Conservation (phyloP, 1,140 invertebrate genomes). For the Tenebrio molitor region DNA sequence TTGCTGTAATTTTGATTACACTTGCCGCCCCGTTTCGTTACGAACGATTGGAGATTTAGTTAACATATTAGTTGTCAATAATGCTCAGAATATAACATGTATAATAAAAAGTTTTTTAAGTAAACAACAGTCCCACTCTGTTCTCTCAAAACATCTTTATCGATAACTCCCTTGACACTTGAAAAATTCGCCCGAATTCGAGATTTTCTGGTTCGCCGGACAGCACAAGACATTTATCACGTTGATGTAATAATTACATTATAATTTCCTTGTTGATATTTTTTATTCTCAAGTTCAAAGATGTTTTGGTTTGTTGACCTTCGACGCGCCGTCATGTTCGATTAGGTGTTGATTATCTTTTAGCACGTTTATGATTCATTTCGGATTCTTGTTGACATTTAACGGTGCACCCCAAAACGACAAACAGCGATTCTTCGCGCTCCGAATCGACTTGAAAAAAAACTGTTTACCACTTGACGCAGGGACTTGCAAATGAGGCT, state of each 20-base stretch:
- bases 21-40: slow-evolving; percentile 11
- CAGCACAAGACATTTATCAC: slow-evolving; percentile 9
- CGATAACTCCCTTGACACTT: too few species aligned
- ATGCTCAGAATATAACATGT: slow-evolving; percentile 42
- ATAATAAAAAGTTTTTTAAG: slow-evolving; percentile 43
- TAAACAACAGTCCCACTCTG: too few species aligned
- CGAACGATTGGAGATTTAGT: slow-evolving; percentile 16
- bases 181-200: too few species aligned
- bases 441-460: too few species aligned
- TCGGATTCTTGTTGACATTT: not conserved
- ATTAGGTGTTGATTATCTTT: slow-evolving; percentile 2
- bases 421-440: too few species aligned
- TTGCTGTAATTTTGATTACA: slow-evolving; percentile 23
- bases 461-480: too few species aligned
- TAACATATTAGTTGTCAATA: slow-evolving; percentile 44
- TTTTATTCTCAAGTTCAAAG: slow-evolving; percentile 27
- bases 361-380: not conserved
- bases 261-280: slow-evolving; percentile 24
- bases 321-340: not conserved
- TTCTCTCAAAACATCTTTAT: too few species aligned
- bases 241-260: not conserved
- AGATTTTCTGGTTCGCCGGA: too few species aligned
- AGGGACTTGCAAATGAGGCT: too few species aligned
- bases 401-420: too few species aligned
- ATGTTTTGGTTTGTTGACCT: slow-evolving; percentile 28